These are phyloP conservation scores for Catharus fuscescens DNA, from an alignment of 2,113 vertebrate species.

Conservation along the genomic window DNA sequence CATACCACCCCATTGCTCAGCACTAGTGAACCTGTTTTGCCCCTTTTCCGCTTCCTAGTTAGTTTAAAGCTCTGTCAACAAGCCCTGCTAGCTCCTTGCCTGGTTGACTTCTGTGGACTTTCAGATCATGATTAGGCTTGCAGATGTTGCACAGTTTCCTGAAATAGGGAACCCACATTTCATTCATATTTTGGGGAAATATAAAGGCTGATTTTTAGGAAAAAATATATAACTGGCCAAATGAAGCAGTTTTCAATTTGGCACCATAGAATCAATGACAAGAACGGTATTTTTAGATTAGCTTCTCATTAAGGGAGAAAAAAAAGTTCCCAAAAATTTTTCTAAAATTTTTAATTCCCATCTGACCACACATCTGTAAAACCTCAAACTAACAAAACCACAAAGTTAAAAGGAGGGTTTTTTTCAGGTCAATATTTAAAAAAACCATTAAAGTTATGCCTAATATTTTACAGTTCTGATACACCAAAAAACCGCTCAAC, in stretches of 20 bases:
- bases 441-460: not conserved
- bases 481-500: not conserved
- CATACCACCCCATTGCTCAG: too few relatives aligned
- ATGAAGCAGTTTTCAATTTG: not conserved
- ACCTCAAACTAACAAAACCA: not conserved
- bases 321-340: not conserved
- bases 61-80: not conserved
- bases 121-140: not conserved
- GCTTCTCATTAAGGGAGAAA: not conserved
- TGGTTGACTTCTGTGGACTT: not conserved
- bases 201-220: fast-evolving
- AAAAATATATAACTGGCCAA: not conserved
- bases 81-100: too few relatives aligned
- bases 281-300: not conserved
- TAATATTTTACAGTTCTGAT: not conserved
- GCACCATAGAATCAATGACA: not conserved
- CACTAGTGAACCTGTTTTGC: not conserved
- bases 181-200: not conserved
- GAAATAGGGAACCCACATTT: not conserved
- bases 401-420: not conserved
- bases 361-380: fast-evolving
- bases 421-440: not conserved
- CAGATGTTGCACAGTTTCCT: not conserved
- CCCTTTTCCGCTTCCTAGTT: not conserved
- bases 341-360: not conserved